These are phyloP conservation scores for Synanthedon formicaeformis DNA, from an alignment of 2,888 invertebrate genomes.

Conservation along the genomic window DNA sequence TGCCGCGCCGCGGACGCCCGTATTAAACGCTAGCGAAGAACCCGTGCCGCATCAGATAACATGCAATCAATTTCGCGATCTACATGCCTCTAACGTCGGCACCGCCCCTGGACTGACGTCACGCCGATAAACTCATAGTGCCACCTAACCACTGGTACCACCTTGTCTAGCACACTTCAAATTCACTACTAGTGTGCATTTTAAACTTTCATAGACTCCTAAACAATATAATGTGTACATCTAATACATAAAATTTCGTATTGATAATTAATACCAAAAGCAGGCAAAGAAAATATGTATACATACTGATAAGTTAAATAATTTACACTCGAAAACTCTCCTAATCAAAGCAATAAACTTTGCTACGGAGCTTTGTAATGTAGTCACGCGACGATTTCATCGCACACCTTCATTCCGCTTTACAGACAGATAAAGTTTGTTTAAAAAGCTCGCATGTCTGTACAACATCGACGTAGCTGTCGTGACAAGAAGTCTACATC, in stretches of 20 bases:
- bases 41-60: slow-evolving; percentile 67
- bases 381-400: slow-evolving; percentile 66
- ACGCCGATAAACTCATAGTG: slow-evolving; percentile 58
- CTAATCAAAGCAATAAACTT: slow-evolving; percentile 56
- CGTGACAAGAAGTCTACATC: slow-evolving; percentile 50
- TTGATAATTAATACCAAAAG: slow-evolving; percentile 2
- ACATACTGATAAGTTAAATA: background rate
- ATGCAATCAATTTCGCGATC: slow-evolving; percentile 70
- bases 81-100: slow-evolving; percentile 64
- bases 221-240: no score
- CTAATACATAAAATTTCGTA: slow-evolving; percentile 1
- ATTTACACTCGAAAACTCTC: slow-evolving; percentile 21
- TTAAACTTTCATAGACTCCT: slow-evolving; percentile 2
- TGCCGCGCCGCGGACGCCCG: slow-evolving; percentile 56
- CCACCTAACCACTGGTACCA: slow-evolving; percentile 60
- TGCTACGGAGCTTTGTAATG: slow-evolving; percentile 43
- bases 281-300: background rate
- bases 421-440: slow-evolving; percentile 61
- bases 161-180: slow-evolving; percentile 27
- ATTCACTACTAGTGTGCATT: slow-evolving; percentile 20
- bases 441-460: slow-evolving; percentile 66
- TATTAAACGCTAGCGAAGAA: slow-evolving; percentile 68
- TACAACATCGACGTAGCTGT: slow-evolving; percentile 52
- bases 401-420: slow-evolving; percentile 62
- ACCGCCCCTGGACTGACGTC: slow-evolving; percentile 63